Percentiles rank a stretch among this genome's conserved stretches.
These are phyloP conservation scores for Drosophila pruinosa DNA, from an alignment of 1,140 invertebrate species.

Conservation along the genomic window DNA sequence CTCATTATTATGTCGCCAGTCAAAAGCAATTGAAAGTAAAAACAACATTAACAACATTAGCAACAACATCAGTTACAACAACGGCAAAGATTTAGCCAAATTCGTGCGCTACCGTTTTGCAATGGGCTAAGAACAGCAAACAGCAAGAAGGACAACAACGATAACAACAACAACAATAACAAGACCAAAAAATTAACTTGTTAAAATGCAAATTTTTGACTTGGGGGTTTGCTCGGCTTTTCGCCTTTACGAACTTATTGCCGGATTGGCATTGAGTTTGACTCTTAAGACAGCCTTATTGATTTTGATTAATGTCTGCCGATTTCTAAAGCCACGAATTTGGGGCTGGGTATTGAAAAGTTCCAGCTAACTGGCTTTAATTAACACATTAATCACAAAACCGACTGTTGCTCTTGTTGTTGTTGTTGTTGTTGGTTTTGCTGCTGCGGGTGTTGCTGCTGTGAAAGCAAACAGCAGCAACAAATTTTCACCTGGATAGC, in stretches of 20 bases:
- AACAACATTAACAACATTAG: slow-evolving; percentile 30
- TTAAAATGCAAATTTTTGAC: slow-evolving; percentile 78
- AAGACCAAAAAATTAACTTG: slow-evolving; percentile 68
- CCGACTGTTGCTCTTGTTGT: too few relatives aligned
- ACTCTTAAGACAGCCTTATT: slow-evolving; percentile 61
- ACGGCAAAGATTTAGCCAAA: slow-evolving; percentile 44
- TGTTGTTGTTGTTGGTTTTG: slow-evolving; percentile 20
- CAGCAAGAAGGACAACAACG: slow-evolving; percentile 39
- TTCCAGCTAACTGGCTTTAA: slow-evolving; percentile 57
- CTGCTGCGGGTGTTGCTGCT: slow-evolving; percentile 37
- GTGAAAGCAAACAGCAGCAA: slow-evolving; percentile 26
- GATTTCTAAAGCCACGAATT: slow-evolving; percentile 57
- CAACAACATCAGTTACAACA: slow-evolving; percentile 12
- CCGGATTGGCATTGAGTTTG: slow-evolving; percentile 62
- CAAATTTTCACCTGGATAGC: slow-evolving; percentile 58
- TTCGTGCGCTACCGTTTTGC: slow-evolving; percentile 76
- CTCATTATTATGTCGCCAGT: slow-evolving; percentile 77
- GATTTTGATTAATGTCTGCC: slow-evolving; percentile 76
- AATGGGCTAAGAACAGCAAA: slow-evolving; percentile 51
- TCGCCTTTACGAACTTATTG: slow-evolving; percentile 34
- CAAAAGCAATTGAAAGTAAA: slow-evolving; percentile 71
- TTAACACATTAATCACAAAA: slow-evolving; percentile 76
- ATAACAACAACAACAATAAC: slow-evolving; percentile 29
- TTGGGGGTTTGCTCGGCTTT: slow-evolving; percentile 55
- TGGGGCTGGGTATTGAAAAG: slow-evolving; percentile 59